A percentile compares a stretch with the other conserved stretches of the same genome.
Evolutionary conservation across 2,888 invertebrate genomes (phyloP).

Genomic region (Hybos culiciformis): DNA sequence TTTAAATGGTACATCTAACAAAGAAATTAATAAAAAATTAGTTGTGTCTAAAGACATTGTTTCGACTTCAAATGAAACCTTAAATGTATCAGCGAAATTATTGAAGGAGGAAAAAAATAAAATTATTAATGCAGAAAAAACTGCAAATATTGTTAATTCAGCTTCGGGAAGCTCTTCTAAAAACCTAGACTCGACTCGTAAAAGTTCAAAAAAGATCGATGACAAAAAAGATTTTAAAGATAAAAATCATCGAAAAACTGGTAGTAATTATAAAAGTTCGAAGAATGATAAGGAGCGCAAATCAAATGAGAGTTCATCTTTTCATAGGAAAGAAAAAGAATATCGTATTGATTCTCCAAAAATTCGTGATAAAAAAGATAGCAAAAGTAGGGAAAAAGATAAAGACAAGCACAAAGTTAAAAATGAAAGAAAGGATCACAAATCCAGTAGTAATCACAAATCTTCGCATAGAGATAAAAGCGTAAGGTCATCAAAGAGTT

Average conservation of each 20-base stretch:
- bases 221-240: background rate
- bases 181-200: too few relatives aligned
- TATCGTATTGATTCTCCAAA: background rate
- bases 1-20: constrained; percentile 3
- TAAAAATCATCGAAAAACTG: background rate
- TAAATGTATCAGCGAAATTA: too few relatives aligned
- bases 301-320: background rate
- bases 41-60: constrained; percentile 2
- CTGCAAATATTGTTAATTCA: too few relatives aligned
- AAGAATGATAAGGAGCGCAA: too few relatives aligned
- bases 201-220: constrained; percentile 12
- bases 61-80: background rate
- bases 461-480: constrained; percentile 6
- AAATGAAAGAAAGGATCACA: too few relatives aligned
- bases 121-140: too few relatives aligned
- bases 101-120: too few relatives aligned
- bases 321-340: background rate
- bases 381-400: background rate
- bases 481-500: constrained; percentile 8
- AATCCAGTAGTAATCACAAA: constrained; percentile 3
- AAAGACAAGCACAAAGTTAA: background rate
- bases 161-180: too few relatives aligned
- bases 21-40: constrained; percentile 1
- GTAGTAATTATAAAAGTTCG: background rate
- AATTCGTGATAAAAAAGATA: background rate